Conservation (phyloP, 2,113 vertebrate genomes). For the Chloroceryle aenea region DNA sequence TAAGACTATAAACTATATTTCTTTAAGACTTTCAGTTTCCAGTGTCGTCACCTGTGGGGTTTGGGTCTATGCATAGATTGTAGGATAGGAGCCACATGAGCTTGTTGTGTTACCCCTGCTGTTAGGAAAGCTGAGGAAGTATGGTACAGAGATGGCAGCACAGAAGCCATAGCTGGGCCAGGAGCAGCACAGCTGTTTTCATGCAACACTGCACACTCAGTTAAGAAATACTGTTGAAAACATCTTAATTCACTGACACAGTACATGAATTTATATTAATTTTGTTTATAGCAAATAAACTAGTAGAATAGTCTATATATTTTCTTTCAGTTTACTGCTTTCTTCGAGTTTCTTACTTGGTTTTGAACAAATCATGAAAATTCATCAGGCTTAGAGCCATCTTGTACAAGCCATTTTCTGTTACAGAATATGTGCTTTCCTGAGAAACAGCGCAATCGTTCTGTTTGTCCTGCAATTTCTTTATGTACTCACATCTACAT, state of each 20-base stretch:
- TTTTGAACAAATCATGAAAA: background rate
- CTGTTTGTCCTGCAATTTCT: background rate
- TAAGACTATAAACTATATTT: background rate
- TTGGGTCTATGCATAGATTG: background rate
- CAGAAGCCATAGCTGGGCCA: background rate
- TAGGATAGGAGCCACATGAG: background rate
- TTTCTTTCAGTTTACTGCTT: background rate
- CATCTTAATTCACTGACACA: background rate
- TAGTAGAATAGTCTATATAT: background rate
- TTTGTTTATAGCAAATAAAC: background rate
- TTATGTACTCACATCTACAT: background rate
- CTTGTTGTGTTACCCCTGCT: background rate
- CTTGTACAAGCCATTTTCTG: background rate
- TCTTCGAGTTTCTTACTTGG: background rate
- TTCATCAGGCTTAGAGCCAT: background rate
- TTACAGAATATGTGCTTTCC: background rate
- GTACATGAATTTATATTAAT: background rate
- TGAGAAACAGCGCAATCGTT: background rate
- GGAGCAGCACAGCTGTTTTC: slow-evolving; percentile 1
- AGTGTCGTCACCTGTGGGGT: background rate
- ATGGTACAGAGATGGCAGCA: background rate
- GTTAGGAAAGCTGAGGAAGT: background rate
- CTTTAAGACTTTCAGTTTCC: background rate
- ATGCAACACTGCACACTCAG: background rate
- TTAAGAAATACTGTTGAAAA: background rate